phyloP scores from a whole-genome alignment of 1,140 invertebrate genomes.

The Papilio polytes region DNA sequence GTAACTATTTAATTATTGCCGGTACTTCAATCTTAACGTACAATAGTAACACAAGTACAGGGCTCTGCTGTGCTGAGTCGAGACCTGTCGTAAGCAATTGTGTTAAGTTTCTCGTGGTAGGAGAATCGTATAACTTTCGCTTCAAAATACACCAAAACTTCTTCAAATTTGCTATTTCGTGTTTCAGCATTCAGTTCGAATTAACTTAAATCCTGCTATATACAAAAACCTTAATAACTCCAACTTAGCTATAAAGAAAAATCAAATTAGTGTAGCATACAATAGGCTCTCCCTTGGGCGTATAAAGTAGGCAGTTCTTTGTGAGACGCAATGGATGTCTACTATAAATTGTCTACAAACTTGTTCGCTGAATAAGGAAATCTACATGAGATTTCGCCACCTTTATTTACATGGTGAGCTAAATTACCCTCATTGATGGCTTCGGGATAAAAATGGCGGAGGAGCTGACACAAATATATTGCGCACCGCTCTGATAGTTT shows the following conservation, averaged over 20 bases:
- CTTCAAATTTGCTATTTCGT: neutral
- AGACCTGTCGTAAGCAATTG: neutral
- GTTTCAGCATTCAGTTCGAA: neutral
- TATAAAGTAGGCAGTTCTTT: slow-evolving; percentile 8
- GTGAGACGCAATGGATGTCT: slow-evolving; percentile 41
- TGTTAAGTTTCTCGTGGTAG: neutral
- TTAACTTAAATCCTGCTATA: neutral
- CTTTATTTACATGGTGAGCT: slow-evolving; percentile 58
- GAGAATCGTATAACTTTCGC: neutral
- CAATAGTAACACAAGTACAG: neutral
- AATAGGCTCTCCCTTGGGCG: neutral
- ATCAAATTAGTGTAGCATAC: slow-evolving; percentile 2
- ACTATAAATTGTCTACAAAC: slow-evolving; percentile 26
- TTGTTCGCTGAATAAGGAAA: slow-evolving; percentile 40
- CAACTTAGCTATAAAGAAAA: neutral
- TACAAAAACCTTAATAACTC: no score
- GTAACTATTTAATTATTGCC: neutral
- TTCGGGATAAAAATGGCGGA: slow-evolving; percentile 45
- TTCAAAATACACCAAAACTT: neutral
- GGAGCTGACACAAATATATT: slow-evolving; percentile 38
- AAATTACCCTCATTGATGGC: slow-evolving; percentile 54
- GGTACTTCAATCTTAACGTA: neutral
- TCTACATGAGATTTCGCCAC: slow-evolving; percentile 50
- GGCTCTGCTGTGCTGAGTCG: neutral
- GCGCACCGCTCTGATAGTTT: slow-evolving; percentile 29